phyloP scores from a whole-genome alignment of 2,113 vertebrate species.

The Alaudala cheleensis region DNA sequence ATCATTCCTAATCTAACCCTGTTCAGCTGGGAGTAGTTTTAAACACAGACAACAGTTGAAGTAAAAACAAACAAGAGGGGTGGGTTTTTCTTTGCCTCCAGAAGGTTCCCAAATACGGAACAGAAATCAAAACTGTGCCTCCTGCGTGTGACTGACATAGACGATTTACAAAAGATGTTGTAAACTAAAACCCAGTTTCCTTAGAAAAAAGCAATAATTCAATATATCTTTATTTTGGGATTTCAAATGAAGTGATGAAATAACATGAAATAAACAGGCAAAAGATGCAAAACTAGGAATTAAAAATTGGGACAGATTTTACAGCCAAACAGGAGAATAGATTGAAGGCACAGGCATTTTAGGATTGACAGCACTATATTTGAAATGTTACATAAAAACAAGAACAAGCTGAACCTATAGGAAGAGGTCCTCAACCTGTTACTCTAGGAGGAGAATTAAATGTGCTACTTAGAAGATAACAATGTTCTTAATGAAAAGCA shows the following conservation, averaged over 20 bases:
- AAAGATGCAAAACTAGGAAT: neutral
- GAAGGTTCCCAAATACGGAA: neutral
- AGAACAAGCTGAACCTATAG: neutral
- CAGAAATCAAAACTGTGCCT: neutral
- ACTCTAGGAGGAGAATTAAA: neutral
- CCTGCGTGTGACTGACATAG: neutral
- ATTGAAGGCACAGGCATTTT: neutral
- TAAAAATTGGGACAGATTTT: neutral
- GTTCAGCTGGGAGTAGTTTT: neutral
- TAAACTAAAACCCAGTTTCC: neutral
- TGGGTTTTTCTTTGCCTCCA: neutral
- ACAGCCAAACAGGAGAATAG: neutral
- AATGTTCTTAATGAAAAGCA: conserved; percentile 41
- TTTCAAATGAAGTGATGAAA: neutral
- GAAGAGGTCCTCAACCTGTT: neutral
- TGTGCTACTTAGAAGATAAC: conserved; percentile 8
- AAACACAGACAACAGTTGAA: neutral
- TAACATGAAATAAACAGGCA: neutral
- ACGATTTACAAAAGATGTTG: neutral
- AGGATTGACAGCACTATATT: neutral
- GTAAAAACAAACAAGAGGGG: neutral
- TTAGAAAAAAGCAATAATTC: neutral
- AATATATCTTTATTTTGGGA: neutral
- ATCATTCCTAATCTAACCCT: neutral
- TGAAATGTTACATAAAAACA: neutral